Evolutionary conservation across 2,113 vertebrate species (phyloP).

Genomic region (Sterna hirundo): DNA sequence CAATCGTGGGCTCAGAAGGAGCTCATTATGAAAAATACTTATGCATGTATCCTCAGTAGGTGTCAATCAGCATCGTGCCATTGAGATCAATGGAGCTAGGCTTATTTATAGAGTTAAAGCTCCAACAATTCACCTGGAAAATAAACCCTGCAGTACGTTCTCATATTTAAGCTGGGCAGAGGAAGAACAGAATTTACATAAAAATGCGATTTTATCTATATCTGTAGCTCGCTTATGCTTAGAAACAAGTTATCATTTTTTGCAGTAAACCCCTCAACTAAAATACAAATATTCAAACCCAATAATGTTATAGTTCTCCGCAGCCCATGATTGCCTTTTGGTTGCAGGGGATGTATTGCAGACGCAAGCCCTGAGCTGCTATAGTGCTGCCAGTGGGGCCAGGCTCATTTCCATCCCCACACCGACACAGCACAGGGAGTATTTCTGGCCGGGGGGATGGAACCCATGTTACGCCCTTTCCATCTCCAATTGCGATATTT

Average conservation of each 20-base stretch:
- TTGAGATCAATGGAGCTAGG: not conserved
- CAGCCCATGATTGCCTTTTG: accelerated
- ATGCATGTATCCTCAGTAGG: conserved; percentile 10
- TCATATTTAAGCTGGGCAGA: not conserved
- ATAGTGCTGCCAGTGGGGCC: not conserved
- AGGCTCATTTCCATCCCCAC: not conserved
- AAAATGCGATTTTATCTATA: not conserved
- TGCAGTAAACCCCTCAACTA: not conserved
- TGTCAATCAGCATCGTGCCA: conserved; percentile 26
- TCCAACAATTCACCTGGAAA: conserved; percentile 30
- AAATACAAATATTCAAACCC: not conserved
- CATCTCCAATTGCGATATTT: not conserved
- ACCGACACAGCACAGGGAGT: accelerated
- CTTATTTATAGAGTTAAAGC: conserved; percentile 15
- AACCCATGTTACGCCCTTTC: not conserved
- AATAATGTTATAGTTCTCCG: not conserved
- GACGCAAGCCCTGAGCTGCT: not conserved
- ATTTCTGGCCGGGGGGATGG: not conserved
- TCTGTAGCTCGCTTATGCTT: not conserved
- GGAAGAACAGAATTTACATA: not conserved
- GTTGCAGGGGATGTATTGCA: not conserved
- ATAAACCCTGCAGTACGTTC: not conserved
- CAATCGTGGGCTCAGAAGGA: conserved; percentile 31
- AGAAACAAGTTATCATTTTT: not conserved
- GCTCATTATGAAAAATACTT: conserved; percentile 40